A percentile compares a stretch with the other conserved stretches of the same genome.
phyloP scores from a whole-genome alignment of 2,113 vertebrate genomes.

The Coracopsis vasa region DNA sequence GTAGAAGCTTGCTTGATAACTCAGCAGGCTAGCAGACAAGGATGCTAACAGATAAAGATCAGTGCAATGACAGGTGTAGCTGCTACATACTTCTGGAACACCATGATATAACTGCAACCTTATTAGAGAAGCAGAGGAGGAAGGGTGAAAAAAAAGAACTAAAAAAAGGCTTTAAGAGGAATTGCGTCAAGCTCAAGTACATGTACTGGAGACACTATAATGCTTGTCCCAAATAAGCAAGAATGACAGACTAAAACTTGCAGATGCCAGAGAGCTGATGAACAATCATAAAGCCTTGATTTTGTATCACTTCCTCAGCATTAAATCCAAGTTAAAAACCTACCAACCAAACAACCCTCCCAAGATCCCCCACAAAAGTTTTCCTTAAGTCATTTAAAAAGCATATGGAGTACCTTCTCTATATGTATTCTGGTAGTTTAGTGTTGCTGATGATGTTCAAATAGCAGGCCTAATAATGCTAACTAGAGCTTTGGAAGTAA shows the following conservation, averaged over 20 bases:
- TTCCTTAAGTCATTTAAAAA: neutral
- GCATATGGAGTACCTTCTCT: neutral
- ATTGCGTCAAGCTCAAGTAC: neutral
- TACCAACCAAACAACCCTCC: neutral
- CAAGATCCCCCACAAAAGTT: rapidly evolving
- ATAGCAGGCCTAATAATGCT: neutral
- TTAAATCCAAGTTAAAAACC: neutral
- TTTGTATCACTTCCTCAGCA: neutral
- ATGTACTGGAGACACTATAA: neutral
- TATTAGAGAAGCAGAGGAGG: neutral
- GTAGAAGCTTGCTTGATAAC: neutral
- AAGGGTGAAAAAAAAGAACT: neutral
- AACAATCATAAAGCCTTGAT: neutral
- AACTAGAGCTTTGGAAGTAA: neutral
- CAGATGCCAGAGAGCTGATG: neutral
- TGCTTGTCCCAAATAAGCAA: neutral
- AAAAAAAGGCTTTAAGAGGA: neutral
- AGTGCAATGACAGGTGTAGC: neutral
- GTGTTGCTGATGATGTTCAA: neutral
- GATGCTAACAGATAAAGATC: neutral
- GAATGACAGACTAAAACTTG: neutral
- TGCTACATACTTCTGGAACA: constrained; percentile 12
- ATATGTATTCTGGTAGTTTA: neutral
- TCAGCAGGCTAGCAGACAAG: constrained; percentile 44
- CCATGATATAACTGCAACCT: neutral